Percentiles rank a stretch among this genome's conserved stretches.
These are phyloP conservation scores for Corythucha ciliata DNA, from an alignment of 2,888 invertebrate genomes.

Conservation along the genomic window DNA sequence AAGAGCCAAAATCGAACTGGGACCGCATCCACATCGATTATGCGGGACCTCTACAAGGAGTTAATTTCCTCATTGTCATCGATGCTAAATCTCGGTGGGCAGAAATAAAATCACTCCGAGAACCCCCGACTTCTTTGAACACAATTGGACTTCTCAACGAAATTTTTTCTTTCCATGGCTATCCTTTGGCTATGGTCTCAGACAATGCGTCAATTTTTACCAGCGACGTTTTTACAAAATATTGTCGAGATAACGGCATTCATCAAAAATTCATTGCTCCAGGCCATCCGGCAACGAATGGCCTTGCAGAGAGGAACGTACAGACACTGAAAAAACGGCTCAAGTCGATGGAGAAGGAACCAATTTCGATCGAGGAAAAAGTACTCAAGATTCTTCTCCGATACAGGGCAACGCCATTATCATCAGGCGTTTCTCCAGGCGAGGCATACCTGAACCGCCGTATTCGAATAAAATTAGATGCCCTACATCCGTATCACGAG, in stretches of 20 bases:
- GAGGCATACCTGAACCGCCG: too few species aligned
- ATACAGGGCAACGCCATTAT: too few species aligned
- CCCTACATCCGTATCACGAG: too few species aligned
- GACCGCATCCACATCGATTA: constrained; percentile 7
- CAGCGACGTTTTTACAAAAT: background rate
- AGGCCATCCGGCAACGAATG: constrained; percentile 11
- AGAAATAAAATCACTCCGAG: background rate
- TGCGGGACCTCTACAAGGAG: constrained; percentile 2
- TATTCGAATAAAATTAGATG: too few species aligned
- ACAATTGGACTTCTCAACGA: constrained; percentile 1
- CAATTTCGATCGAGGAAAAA: too few species aligned
- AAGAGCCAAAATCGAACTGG: too few species aligned
- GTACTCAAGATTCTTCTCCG: too few species aligned
- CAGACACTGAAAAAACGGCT: background rate
- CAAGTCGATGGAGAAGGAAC: too few species aligned
- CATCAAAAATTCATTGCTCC: constrained; percentile 6
- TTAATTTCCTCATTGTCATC: background rate
- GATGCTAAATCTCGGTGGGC: constrained; percentile 10
- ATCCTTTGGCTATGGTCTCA: background rate
- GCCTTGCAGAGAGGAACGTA: background rate
- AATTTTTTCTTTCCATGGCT: constrained; percentile 6
- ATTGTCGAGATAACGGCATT: background rate
- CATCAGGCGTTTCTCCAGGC: too few species aligned
- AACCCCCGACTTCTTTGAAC: background rate
- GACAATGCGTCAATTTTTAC: constrained; percentile 10